Evolutionary conservation across 2,113 vertebrate genomes (phyloP), one percentile per base, ranked within the genome.

Genomic region (Pelmatolapia mariae): DNA sequence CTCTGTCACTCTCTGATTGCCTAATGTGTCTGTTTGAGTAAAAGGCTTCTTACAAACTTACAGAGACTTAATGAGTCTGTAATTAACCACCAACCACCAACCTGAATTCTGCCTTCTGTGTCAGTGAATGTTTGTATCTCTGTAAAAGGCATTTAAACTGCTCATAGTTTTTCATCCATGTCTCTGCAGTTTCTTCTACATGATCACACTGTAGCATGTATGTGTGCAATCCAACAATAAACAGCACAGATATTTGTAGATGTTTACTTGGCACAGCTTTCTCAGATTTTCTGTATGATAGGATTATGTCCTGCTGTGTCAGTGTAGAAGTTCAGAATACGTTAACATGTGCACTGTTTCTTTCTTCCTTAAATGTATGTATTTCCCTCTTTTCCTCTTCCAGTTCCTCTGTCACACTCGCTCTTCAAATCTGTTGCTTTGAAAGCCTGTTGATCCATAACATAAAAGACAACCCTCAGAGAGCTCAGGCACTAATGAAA

Each of bases 371-470:
- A 54, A 26, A 43, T 83, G 52, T 80, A 38, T 40, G 45, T 88
- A 57, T 33, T 47, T 81, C 59, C 80, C 80, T 86, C 80, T 82
- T 71, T 31, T 80, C 7, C n/a, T 84, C 83, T 29, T 68, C n/a
- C 31, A 59, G 22, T 87, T 84, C 29, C 19, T 82, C 81, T 86
- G 87, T 86, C 83, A 68, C 81, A 43, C 63, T 90, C 19, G 52
- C 63, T 86, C 83, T 57, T 73, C 82, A 82, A 22, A 86, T 91
- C 76, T 88, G 92, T 90, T 90, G 80, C 73, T 89, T 76, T 85
- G 83, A 93, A 87, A 82, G 89, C 85, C 83, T 94, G 92, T 91
- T 91, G 91, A 94, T 94, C 88, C 82, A 81, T 87, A 86, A 94
- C 84, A 93, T 94, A 91, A 90, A 93, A 91, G 91, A 89, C 87